Base-by-base conservation (phyloP, 1,140 invertebrate genomes). In the Argopecten irradians region DNA sequence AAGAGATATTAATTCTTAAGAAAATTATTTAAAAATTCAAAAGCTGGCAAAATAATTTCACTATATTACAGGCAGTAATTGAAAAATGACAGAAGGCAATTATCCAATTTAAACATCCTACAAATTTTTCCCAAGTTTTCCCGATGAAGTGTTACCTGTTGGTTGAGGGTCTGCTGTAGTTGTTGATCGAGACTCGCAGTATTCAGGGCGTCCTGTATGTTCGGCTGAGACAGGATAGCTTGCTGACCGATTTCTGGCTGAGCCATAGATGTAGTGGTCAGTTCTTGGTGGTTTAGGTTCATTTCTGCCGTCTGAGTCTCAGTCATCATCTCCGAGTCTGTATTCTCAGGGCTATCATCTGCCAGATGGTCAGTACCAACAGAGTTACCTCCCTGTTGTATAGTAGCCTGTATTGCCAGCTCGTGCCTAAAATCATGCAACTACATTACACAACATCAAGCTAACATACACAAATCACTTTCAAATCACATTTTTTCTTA, bases 341-440 rank as follows among this genome's bases (percentile, higher is more conserved):
- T 89, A 41, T 92, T 89, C 9, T 90, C 89, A 19, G 82, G 43
- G 39, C 86, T 91, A 14, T 92, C 91, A 39, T 92, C 92, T n/a
- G 90, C 90, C 28, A 90, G 90, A 14, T 90, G 88, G 33, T 90
- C 88, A 16, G 90, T 88, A 84, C 71, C 89, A 84, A 82, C 88
- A 8, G 83, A 83, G 0, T 46, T 87, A 16, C 84, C 92, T 28
- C 34, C 84, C 35, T 89, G 87, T 14, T 90, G 92, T 8, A 92
- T 89, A 34, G 93, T 91, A 9, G 95, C 93, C 87, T 96, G 95
- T 32, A 96, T 90, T 39, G 96, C 96, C 13, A 96, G 91, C 89
- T 97, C 97, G 55, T 96, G 95, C 92, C 96, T 96, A 71, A 8
- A n/a, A 71, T 3, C 3, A 46, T 1, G n/a, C n/a, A n/a, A n/a